Base-by-base conservation (phyloP, 1,140 invertebrate genomes). In the Chrysopa pallens region DNA sequence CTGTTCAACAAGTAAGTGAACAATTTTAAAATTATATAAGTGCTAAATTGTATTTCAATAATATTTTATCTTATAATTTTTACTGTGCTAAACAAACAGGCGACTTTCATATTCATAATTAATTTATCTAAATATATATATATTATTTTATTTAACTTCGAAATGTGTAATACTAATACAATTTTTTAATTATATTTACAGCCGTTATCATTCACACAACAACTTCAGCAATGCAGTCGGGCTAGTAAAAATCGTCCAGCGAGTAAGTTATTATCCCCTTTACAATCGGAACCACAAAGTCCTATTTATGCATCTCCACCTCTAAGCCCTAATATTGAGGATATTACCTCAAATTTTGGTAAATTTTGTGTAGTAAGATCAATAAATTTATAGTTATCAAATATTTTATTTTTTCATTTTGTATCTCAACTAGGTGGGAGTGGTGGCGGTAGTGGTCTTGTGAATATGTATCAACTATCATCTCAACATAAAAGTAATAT, bases 231-330 rank as follows among this genome's bases (percentile, higher is more conserved):
- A 48, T 74, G 72, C 52, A 66, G 68, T 29, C 61, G 66, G 42
- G 71, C 67, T 36, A 67, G 64, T 3, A 73, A 73, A 45, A 73
- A 65, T 37, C 62, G 73, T 36, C 71, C 73, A 0, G 53, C 72
- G 17, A 71, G 67, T 46, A 71, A 72, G 59, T 55, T 80, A 23
- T 58, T 82, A n/a, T 73, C 70, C 37, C 80, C 79, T 8, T 66
- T 83, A 17, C 74, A 82, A 46, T 79, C 76, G 52, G 80, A 83
- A 51, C 78, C 80, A 1, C 76, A 80, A 50, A 80, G 76, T 56
- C 81, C 80, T 0, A 77, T 82, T 36, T 82, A 82, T 50, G 76
- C 78, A 1, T 79, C 77, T 42, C 78, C 79, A 9, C 75, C 78
- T 13, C 69, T 78, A 40, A 82, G 79, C 46, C 80, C 81, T 9